Conservation (phyloP, 2,888 invertebrate genomes). For the Coenonympha glycerion region DNA sequence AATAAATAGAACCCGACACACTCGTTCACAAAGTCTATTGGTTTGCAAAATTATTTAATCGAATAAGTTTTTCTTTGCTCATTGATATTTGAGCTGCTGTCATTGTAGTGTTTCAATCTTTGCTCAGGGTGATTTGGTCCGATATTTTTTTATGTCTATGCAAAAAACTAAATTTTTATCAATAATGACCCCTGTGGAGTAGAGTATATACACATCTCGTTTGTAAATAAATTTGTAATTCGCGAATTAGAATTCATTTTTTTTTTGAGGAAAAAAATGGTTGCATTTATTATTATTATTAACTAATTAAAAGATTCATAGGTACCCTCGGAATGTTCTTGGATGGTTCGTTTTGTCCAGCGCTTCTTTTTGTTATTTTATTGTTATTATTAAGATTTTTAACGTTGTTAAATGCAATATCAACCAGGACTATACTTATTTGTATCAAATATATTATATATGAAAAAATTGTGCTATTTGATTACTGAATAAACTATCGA, state of each 20-base stretch:
- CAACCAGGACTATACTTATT: constrained; percentile 30
- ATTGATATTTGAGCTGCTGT: too few species aligned
- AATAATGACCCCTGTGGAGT: constrained; percentile 44
- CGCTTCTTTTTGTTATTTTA: constrained; percentile 69
- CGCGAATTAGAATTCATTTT: constrained; percentile 49
- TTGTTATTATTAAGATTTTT: constrained; percentile 75
- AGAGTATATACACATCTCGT: constrained; percentile 35
- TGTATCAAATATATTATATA: too few species aligned
- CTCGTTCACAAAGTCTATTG: too few species aligned
- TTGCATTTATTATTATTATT: constrained; percentile 63
- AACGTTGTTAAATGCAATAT: constrained; percentile 70
- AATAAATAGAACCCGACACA: too few species aligned
- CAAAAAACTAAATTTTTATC: constrained; percentile 35
- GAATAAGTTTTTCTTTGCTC: too few species aligned
- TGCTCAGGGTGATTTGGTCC: too few species aligned
- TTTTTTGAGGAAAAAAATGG: constrained; percentile 56
- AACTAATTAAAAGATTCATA: constrained; percentile 40
- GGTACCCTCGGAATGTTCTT: constrained; percentile 64
- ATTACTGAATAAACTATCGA: neutral
- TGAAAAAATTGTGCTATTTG: neutral
- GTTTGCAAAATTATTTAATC: too few species aligned
- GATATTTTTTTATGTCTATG: too few species aligned
- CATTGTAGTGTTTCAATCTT: too few species aligned
- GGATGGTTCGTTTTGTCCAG: constrained; percentile 66
- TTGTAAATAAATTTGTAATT: constrained; percentile 72